These are phyloP conservation scores for Enoplosus armatus DNA, from an alignment of 2,797 vertebrate genomes.

Conservation along the genomic window DNA sequence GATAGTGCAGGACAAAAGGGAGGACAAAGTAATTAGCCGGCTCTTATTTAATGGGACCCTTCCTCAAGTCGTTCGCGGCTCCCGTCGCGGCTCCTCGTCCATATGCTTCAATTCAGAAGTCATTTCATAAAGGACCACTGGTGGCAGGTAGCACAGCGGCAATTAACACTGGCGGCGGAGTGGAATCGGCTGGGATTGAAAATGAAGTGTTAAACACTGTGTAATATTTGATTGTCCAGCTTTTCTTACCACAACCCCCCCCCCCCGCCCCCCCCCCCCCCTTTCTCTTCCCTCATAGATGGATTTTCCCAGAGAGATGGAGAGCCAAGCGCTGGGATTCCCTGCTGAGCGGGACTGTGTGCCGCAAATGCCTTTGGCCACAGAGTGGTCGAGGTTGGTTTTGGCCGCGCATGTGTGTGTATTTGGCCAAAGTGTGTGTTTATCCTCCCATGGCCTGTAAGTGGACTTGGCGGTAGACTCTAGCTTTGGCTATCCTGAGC, in stretches of 20 bases:
- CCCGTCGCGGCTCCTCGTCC: constrained; percentile 72
- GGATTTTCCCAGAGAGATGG: constrained; percentile 67
- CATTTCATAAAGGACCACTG: constrained; percentile 79
- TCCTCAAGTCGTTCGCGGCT: constrained; percentile 76
- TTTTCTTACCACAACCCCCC: constrained; percentile 41
- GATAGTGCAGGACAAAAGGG: constrained; percentile 86
- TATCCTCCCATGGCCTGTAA: constrained; percentile 68
- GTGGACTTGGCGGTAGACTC: constrained; percentile 67
- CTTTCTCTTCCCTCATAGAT: constrained; percentile 32
- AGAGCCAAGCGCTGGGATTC: constrained; percentile 66
- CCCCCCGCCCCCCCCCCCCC: not conserved
- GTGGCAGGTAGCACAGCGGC: constrained; percentile 76
- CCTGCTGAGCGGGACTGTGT: constrained; percentile 56
- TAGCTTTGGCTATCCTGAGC: constrained; percentile 39
- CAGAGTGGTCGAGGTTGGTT: constrained; percentile 59
- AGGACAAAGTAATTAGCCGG: constrained; percentile 89
- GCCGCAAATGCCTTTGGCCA: constrained; percentile 68
- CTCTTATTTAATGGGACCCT: constrained; percentile 87
- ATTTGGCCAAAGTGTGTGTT: constrained; percentile 63
- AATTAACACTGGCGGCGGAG: constrained; percentile 70
- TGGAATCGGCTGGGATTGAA: constrained; percentile 72
- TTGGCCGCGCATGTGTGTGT: constrained; percentile 59
- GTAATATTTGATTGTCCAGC: constrained; percentile 78
- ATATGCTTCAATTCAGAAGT: constrained; percentile 79
- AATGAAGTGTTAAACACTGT: constrained; percentile 78